Evolutionary conservation across 1,140 invertebrate genomes (phyloP).

Genomic region (Drosophila seguyi): DNA sequence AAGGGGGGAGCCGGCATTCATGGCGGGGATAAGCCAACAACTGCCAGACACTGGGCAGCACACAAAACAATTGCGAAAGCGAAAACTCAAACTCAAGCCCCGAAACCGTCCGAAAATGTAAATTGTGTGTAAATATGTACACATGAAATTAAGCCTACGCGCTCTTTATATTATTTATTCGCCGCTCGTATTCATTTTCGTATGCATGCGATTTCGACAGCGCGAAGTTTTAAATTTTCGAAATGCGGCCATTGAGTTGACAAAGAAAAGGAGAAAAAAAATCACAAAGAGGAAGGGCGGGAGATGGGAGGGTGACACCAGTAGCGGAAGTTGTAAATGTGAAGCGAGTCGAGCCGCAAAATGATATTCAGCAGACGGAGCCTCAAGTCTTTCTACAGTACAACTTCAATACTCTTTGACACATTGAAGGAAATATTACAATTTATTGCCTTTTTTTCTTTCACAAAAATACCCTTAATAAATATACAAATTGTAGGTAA

Average conservation of each 20-base stretch:
- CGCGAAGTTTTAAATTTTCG: constrained; percentile 44
- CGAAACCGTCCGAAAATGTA: constrained; percentile 50
- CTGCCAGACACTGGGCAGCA: constrained; percentile 20
- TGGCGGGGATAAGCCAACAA: constrained; percentile 19
- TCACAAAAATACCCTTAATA: not conserved
- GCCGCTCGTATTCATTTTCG: constrained; percentile 54
- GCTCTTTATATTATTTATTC: constrained; percentile 54
- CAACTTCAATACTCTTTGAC: constrained; percentile 5
- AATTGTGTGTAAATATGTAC: constrained; percentile 60
- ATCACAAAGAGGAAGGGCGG: not conserved
- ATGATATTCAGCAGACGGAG: constrained; percentile 59
- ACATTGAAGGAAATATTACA: too few species aligned
- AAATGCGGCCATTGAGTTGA: constrained; percentile 57
- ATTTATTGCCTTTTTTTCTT: not conserved
- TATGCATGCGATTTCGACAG: constrained; percentile 61
- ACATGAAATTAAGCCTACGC: constrained; percentile 66
- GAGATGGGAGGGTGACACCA: constrained; percentile 17
- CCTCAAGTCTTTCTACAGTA: constrained; percentile 11
- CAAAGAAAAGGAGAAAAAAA: constrained; percentile 49
- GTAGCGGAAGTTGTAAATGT: constrained; percentile 68
- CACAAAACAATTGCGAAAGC: constrained; percentile 52
- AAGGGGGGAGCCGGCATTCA: not conserved
- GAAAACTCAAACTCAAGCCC: constrained; percentile 20
- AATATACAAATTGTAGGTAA: too few species aligned
- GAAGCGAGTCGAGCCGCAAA: constrained; percentile 69